phyloP scores from a whole-genome alignment of 2,113 vertebrate genomes.

The Cichladusa arquata region DNA sequence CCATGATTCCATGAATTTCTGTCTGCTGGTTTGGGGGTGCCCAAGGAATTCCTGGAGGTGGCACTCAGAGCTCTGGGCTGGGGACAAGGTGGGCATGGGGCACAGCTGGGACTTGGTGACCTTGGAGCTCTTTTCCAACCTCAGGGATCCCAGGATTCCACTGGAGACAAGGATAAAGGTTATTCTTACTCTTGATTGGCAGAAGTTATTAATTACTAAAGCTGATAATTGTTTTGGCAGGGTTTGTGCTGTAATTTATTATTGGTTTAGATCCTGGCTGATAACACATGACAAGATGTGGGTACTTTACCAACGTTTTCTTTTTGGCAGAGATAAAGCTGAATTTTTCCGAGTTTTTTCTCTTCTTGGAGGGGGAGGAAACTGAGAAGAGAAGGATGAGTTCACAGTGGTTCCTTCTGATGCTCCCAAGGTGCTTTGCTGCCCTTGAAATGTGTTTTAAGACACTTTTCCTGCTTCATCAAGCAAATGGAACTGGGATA shows the following conservation, averaged over 20 bases:
- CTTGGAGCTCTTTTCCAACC: neutral
- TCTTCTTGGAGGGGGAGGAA: neutral
- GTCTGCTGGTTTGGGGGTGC: too few relatives aligned
- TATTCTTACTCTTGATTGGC: neutral
- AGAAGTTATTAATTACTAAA: neutral
- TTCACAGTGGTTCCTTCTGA: neutral
- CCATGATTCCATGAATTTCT: too few relatives aligned
- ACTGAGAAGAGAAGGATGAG: neutral
- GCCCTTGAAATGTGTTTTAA: neutral
- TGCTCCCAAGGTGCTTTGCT: neutral
- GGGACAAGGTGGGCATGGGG: neutral
- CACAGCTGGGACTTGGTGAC: rapidly evolving
- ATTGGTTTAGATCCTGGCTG: neutral
- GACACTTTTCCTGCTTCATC: neutral
- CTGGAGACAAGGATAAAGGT: rapidly evolving
- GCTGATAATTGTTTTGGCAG: neutral
- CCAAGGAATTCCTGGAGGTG: neutral
- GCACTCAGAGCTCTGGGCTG: neutral
- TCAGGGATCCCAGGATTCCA: neutral
- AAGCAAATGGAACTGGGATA: neutral
- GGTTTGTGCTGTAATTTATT: neutral
- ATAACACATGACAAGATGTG: rapidly evolving
- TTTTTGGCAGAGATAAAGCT: neutral
- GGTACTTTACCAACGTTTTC: neutral
- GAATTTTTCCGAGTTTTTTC: neutral